Percentiles rank a stretch among this genome's conserved stretches.
phyloP scores from a whole-genome alignment of 2,797 vertebrate species.

The Ctenochaetus hawaiiensis region DNA sequence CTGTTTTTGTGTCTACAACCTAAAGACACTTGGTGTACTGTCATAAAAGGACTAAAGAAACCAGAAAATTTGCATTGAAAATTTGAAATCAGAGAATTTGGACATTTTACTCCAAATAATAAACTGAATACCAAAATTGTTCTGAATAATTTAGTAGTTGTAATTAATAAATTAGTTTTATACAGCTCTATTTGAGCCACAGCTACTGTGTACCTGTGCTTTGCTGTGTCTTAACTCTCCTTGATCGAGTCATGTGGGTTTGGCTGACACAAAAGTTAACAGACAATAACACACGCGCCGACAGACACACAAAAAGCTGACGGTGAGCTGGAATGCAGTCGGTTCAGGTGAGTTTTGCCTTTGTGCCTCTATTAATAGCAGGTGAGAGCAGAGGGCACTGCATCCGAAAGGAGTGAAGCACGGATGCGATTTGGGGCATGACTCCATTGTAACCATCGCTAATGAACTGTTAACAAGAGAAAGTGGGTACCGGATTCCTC shows the following conservation, averaged over 20 bases:
- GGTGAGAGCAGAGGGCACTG: conserved; percentile 18
- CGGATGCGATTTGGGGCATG: conserved; percentile 40
- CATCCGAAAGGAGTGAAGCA: conserved; percentile 35
- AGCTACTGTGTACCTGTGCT: too few species aligned
- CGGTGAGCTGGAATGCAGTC: conserved; percentile 71
- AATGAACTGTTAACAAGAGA: conserved; percentile 69
- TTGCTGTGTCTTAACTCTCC: not conserved
- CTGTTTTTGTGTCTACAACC: too few species aligned
- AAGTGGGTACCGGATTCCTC: conserved; percentile 38
- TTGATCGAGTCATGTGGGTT: conserved; percentile 14
- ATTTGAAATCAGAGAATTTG: too few species aligned
- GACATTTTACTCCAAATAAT: too few species aligned
- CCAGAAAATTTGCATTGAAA: too few species aligned
- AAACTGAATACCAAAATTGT: too few species aligned
- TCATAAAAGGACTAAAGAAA: too few species aligned
- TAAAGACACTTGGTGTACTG: too few species aligned
- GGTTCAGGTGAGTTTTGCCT: conserved; percentile 64
- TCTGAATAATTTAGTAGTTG: too few species aligned
- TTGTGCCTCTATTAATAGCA: conserved; percentile 63
- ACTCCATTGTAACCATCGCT: conserved; percentile 61
- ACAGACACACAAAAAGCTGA: not conserved
- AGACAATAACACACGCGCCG: not conserved
- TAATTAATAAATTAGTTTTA: too few species aligned
- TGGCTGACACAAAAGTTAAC: conserved; percentile 5
- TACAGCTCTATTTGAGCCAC: too few species aligned